Conservation (phyloP, 2,888 invertebrate genomes). For the Drepana falcataria region DNA sequence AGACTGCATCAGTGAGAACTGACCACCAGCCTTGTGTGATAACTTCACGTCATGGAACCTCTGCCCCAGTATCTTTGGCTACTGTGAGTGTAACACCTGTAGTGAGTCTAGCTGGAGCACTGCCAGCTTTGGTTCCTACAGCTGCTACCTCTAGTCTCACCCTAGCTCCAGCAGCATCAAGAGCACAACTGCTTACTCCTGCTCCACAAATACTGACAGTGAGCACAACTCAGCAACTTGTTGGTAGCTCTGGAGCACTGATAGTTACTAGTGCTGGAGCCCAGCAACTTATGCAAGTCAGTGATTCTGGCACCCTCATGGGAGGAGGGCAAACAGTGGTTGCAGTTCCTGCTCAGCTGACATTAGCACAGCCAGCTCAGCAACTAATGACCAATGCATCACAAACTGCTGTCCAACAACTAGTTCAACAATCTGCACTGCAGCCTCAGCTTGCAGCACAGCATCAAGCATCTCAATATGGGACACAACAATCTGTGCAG, state of each 20-base stretch:
- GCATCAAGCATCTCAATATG: constrained; percentile 61
- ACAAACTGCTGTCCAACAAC: constrained; percentile 64
- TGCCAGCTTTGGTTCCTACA: constrained; percentile 64
- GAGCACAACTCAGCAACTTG: constrained; percentile 69
- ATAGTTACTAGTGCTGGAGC: constrained; percentile 74
- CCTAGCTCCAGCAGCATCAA: constrained; percentile 64
- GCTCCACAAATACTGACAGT: constrained; percentile 70
- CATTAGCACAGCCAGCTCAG: constrained; percentile 58
- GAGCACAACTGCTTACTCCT: constrained; percentile 67
- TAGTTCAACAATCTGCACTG: constrained; percentile 62
- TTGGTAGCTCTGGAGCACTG: constrained; percentile 68
- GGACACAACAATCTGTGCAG: constrained; percentile 60
- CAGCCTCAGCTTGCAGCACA: constrained; percentile 59
- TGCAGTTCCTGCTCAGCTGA: constrained; percentile 69
- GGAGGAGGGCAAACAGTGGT: constrained; percentile 71
- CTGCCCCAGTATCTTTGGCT: constrained; percentile 68
- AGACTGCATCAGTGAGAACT: constrained; percentile 59
- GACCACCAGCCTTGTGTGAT: constrained; percentile 71
- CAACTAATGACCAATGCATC: constrained; percentile 63
- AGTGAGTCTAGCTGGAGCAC: constrained; percentile 63
- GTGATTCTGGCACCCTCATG: constrained; percentile 72
- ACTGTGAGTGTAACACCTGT: constrained; percentile 73
- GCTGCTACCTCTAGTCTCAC: constrained; percentile 60
- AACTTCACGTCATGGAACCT: constrained; percentile 67
- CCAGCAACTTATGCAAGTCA: constrained; percentile 73